These are phyloP conservation scores for Pseudanteris insignis DNA, from an alignment of 2,888 invertebrate species.

Conservation along the genomic window DNA sequence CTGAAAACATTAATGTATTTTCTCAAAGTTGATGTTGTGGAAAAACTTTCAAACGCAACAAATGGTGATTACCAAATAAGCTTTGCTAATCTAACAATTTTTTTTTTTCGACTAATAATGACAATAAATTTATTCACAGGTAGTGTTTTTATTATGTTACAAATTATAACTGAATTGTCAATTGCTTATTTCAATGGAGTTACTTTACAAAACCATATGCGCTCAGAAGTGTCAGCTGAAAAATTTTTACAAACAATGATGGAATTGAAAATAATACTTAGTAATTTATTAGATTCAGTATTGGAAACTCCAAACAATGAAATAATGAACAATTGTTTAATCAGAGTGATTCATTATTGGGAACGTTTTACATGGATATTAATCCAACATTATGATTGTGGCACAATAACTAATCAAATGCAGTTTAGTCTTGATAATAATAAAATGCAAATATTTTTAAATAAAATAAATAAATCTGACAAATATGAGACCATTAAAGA, in stretches of 20 bases:
- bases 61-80: too few species aligned
- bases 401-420: constrained; percentile 2
- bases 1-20: constrained; percentile 51
- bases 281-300: constrained; percentile 45
- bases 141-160: constrained; percentile 19
- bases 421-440: neutral
- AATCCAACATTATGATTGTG: constrained; percentile 52
- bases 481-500: constrained; percentile 46
- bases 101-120: too few species aligned
- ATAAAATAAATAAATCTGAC: constrained; percentile 47
- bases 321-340: constrained; percentile 44
- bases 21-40: constrained; percentile 16
- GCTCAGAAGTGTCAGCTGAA: constrained; percentile 44
- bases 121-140: too few species aligned
- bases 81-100: too few species aligned
- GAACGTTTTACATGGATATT: constrained; percentile 48
- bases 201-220: constrained; percentile 53
- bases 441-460: neutral
- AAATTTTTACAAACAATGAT: constrained; percentile 52
- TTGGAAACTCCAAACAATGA: constrained; percentile 46
- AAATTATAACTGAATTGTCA: constrained; percentile 49
- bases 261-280: constrained; percentile 52
- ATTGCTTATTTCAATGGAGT: constrained; percentile 52
- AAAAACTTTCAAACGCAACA: neutral
- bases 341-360: constrained; percentile 52